phyloP scores from a whole-genome alignment of 2,113 vertebrate species.

The Lutjanus erythropterus region DNA sequence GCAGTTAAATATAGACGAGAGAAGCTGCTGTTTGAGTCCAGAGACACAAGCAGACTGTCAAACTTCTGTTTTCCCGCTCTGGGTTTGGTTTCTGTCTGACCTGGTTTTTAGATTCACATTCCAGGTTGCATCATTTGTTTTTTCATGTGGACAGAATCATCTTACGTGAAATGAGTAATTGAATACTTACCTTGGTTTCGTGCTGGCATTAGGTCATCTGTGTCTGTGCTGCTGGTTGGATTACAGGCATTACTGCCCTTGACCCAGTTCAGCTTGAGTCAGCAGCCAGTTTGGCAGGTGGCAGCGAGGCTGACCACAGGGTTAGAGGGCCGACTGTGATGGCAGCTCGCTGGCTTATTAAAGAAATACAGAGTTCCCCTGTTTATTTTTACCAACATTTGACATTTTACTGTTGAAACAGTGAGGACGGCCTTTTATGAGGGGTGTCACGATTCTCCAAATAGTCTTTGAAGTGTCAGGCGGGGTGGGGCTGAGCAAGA shows the following conservation, averaged over 20 bases:
- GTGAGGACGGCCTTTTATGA: no score
- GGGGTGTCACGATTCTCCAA: no score
- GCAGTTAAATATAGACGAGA: conserved; percentile 1
- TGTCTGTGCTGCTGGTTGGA: conserved; percentile 8
- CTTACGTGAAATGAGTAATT: no score
- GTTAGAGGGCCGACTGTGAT: neutral
- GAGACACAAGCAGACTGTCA: neutral
- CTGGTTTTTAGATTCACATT: neutral
- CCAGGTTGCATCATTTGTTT: neutral
- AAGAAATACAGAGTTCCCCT: neutral
- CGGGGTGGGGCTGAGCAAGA: no score
- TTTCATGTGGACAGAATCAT: neutral
- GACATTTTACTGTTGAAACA: neutral
- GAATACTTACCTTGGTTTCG: neutral
- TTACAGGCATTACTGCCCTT: conserved; percentile 29
- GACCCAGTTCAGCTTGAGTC: conserved; percentile 29
- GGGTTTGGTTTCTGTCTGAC: conserved; percentile 10
- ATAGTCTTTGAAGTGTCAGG: no score
- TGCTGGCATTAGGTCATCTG: neutral
- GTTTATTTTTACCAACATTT: neutral
- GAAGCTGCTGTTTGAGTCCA: neutral
- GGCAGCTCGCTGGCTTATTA: conserved; percentile 2
- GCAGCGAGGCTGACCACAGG: conserved; percentile 6
- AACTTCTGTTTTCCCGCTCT: neutral
- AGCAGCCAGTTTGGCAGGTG: neutral